Conservation (phyloP, 2,797 vertebrate genomes). For the Heteromormyrus szaboi region DNA sequence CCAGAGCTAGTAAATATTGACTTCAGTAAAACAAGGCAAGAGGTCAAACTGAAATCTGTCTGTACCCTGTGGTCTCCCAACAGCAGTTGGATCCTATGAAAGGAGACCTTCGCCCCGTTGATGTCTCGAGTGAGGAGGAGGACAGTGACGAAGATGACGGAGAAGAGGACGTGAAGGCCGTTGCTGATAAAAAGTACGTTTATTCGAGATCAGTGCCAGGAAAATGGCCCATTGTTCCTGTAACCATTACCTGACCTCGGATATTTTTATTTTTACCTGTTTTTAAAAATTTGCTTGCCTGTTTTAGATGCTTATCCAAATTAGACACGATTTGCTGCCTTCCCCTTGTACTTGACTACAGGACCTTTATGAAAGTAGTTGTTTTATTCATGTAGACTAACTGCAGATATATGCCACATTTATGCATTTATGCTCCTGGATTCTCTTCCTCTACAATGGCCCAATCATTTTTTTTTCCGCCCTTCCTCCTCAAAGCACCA, state of each 20-base stretch:
- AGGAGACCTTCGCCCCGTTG: slow-evolving; percentile 80
- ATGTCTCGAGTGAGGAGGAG: slow-evolving; percentile 76
- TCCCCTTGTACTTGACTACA: background rate
- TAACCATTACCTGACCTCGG: background rate
- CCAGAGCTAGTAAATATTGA: background rate
- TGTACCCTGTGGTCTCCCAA: slow-evolving; percentile 34
- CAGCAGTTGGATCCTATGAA: slow-evolving; percentile 60
- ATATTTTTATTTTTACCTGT: background rate
- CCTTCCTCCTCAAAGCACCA: slow-evolving; percentile 43
- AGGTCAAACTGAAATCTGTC: background rate
- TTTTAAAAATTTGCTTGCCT: background rate
- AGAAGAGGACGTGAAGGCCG: slow-evolving; percentile 1
- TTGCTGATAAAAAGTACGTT: slow-evolving; percentile 50
- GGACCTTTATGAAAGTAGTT: background rate
- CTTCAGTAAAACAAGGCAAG: background rate
- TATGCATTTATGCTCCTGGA: background rate
- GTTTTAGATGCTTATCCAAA: background rate
- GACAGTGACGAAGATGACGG: slow-evolving; percentile 52
- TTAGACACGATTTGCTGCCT: background rate
- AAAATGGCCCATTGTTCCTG: background rate
- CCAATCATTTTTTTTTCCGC: background rate
- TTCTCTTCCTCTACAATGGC: background rate
- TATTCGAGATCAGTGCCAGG: background rate
- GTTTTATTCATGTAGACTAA: background rate
- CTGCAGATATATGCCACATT: background rate